Evolutionary conservation across 2,797 vertebrate genomes (phyloP).

Genomic region (Eulemur coronatus): DNA sequence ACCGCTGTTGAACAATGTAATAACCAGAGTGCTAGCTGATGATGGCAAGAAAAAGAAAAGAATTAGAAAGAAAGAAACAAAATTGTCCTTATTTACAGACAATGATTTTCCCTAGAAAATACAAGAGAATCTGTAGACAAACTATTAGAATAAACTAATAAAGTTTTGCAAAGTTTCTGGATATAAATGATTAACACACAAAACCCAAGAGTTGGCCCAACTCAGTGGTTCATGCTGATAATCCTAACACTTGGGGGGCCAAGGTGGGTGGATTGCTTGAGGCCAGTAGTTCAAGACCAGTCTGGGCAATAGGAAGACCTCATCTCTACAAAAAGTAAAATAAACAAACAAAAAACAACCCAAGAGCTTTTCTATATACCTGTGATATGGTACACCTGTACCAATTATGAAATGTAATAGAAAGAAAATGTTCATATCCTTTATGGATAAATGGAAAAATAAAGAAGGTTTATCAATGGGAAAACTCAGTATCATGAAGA

Average conservation of each 20-base stretch:
- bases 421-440: not conserved
- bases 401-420: not conserved
- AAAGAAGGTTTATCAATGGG: not conserved
- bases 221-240: not conserved
- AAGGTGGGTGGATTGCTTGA: not conserved
- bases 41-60: not conserved
- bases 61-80: not conserved
- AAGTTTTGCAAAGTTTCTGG: not conserved
- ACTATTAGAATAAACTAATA: not conserved
- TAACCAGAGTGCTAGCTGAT: not conserved
- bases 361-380: not conserved
- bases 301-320: not conserved
- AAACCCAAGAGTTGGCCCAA: not conserved
- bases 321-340: not conserved
- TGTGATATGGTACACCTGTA: not conserved
- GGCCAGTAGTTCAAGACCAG: not conserved
- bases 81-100: not conserved
- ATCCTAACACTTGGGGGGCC: not conserved
- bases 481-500: not conserved
- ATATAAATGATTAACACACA: not conserved
- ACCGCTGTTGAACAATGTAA: not conserved
- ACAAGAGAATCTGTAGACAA: not conserved
- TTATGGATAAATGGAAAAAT: not conserved
- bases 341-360: not conserved
- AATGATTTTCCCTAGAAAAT: not conserved